These are phyloP conservation scores for Adelognathus sp. DNA, from an alignment of 2,888 invertebrate genomes.

Conservation along the genomic window DNA sequence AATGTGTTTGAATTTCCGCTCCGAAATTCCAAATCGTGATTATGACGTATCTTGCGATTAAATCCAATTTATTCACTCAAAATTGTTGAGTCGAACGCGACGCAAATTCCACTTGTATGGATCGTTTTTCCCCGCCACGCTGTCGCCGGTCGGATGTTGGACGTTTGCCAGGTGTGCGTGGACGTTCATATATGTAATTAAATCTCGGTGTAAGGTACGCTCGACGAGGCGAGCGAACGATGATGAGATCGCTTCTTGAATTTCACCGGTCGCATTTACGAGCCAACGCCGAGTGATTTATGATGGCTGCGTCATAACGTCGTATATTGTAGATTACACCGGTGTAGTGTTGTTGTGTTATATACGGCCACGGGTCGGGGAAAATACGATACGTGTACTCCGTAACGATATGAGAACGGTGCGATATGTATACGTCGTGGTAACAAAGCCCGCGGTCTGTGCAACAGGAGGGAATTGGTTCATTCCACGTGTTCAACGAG, in stretches of 20 bases:
- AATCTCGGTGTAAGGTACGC: conserved; percentile 27
- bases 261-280: conserved; percentile 5
- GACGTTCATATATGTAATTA: conserved; percentile 13
- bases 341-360: not conserved
- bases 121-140: conserved; percentile 23
- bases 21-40: not conserved
- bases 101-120: not conserved
- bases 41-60: not conserved
- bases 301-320: not conserved
- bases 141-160: not conserved
- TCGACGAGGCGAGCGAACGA: not conserved
- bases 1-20: not conserved
- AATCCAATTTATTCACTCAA: not conserved
- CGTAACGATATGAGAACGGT: not conserved
- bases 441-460: conserved; percentile 41
- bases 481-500: conserved; percentile 20
- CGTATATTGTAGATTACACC: not conserved
- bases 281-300: conserved; percentile 19
- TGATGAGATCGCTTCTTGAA: conserved; percentile 29
- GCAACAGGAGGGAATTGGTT: conserved; percentile 40
- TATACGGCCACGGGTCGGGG: too few relatives aligned
- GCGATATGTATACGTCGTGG: conserved; percentile 27
- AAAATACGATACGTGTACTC: not conserved
- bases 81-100: not conserved
- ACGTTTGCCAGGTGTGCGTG: conserved; percentile 5